A percentile compares a stretch with the other conserved stretches of the same genome.
These are phyloP conservation scores for Arctopsyche grandis DNA, from an alignment of 1,140 invertebrate species.

Conservation along the genomic window DNA sequence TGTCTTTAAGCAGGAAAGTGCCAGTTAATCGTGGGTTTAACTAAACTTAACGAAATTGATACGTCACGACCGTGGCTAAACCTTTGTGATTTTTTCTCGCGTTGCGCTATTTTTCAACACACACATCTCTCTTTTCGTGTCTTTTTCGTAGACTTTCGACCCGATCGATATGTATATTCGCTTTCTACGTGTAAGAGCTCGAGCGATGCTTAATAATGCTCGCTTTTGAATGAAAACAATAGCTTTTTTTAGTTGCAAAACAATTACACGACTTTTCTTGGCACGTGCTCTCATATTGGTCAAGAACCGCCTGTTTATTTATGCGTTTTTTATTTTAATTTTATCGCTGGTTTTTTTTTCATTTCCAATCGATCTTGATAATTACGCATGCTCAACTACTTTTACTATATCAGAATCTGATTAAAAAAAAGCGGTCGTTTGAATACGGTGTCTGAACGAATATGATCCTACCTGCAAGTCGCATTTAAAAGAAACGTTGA, in stretches of 20 bases:
- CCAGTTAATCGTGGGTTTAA: too few relatives aligned
- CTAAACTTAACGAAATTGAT: conserved; percentile 6
- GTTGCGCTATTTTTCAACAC: not conserved
- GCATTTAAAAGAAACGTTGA: too few relatives aligned
- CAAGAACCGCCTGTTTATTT: not conserved
- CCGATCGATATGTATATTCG: not conserved
- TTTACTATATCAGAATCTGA: conserved; percentile 14
- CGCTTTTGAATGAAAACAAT: conserved; percentile 15
- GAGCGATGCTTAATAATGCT: not conserved
- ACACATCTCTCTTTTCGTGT: not conserved
- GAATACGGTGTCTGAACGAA: not conserved
- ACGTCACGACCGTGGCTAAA: conserved; percentile 8
- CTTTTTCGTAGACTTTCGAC: not conserved
- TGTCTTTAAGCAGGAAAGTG: not conserved
- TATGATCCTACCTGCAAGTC: not conserved
- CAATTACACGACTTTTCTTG: conserved; percentile 10
- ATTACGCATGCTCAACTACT: conserved; percentile 1
- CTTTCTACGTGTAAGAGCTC: conserved; percentile 25
- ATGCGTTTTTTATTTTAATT: not conserved
- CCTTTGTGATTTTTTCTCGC: not conserved
- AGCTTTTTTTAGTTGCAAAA: not conserved
- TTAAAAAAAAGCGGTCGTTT: conserved; percentile 4
- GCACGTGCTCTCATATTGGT: not conserved
- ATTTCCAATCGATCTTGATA: not conserved
- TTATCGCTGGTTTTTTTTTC: too few relatives aligned